Evolutionary conservation across 2,797 vertebrate genomes (phyloP).

Genomic region (Urosaurus nigricauda): DNA sequence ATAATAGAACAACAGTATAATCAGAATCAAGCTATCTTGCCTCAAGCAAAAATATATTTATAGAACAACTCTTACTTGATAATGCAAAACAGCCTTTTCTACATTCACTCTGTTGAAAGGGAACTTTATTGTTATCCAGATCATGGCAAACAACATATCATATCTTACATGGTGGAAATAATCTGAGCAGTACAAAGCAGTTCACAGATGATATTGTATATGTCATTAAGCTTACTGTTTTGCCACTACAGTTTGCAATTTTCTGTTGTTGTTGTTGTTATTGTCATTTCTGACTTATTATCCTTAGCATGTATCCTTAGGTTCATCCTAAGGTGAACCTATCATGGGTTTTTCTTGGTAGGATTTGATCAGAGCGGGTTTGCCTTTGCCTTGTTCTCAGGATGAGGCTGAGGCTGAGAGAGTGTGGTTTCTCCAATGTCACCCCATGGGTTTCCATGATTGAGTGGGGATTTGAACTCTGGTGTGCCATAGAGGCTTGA

Average conservation of each 20-base stretch:
- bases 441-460: no score
- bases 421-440: no score
- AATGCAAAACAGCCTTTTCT: not conserved
- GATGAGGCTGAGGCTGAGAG: no score
- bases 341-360: no score
- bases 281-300: not conserved
- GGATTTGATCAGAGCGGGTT: no score
- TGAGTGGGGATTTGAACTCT: no score
- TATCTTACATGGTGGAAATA: not conserved
- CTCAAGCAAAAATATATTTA: not conserved
- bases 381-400: no score
- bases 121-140: not conserved
- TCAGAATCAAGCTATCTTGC: constrained; percentile 20
- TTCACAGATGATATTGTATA: not conserved
- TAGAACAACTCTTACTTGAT: constrained; percentile 4
- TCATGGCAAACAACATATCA: not conserved
- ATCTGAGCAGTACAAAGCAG: not conserved
- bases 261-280: no score
- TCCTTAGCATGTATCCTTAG: no score
- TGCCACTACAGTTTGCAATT: not conserved
- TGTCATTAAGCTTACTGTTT: not conserved
- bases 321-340: no score
- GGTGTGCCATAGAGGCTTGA: no score
- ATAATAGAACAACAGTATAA: constrained; percentile 13
- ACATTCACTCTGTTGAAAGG: not conserved